Conservation (phyloP, 2,113 vertebrate genomes). For the Tachysurus vachellii region DNA sequence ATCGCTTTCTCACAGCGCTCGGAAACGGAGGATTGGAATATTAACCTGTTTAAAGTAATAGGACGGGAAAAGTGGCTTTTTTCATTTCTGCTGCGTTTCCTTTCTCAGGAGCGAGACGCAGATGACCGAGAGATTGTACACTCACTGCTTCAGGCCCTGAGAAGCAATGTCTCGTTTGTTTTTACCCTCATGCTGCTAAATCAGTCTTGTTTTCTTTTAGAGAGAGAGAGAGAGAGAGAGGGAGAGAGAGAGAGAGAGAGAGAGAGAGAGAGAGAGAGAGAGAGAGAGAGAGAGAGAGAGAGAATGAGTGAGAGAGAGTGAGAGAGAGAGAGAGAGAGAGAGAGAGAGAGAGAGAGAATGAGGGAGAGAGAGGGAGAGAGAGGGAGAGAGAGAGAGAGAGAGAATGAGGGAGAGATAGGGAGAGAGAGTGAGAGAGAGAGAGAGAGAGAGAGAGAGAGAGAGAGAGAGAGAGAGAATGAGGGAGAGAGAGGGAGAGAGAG, state of each 20-base stretch:
- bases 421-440: too few species aligned
- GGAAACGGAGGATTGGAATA: slow-evolving; percentile 66
- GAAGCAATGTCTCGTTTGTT: slow-evolving; percentile 6
- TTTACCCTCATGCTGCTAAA: neutral
- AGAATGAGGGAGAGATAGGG: too few species aligned
- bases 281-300: neutral
- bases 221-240: too few species aligned
- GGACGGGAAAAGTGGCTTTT: slow-evolving; percentile 21
- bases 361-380: too few species aligned
- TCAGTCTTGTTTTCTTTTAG: neutral
- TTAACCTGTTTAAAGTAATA: slow-evolving; percentile 63
- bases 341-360: too few species aligned
- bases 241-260: too few species aligned
- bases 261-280: too few species aligned
- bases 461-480: too few species aligned
- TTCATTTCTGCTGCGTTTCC: slow-evolving; percentile 48
- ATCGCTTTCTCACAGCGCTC: slow-evolving; percentile 68
- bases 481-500: too few species aligned
- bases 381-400: too few species aligned
- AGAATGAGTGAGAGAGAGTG: neutral
- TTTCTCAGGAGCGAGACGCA: neutral
- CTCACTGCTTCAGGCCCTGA: neutral
- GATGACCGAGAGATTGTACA: slow-evolving; percentile 18
- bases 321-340: too few species aligned
- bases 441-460: too few species aligned